Conservation (phyloP, 30 jellyfish, hydroid and myxozoan species). For the Sanderia malayensis region DNA sequence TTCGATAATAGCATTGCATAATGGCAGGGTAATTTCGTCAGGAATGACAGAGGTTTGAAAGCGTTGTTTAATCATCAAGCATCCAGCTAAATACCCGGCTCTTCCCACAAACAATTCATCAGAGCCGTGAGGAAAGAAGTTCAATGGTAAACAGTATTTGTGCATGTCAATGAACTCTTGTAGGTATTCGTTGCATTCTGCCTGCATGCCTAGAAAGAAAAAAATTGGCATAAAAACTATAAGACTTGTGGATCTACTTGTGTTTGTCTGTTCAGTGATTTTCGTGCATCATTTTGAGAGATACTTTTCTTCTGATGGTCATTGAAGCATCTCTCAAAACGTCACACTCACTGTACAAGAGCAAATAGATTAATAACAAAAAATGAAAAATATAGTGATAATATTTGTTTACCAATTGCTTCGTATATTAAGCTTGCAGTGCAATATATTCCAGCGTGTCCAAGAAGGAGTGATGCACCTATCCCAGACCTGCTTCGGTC, state of each 20-base stretch:
- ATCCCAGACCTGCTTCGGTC: slow-evolving; percentile 84
- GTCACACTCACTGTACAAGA: no score
- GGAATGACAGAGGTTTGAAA: slow-evolving; percentile 60
- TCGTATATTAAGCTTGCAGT: slow-evolving; percentile 81
- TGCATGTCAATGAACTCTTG: slow-evolving; percentile 77
- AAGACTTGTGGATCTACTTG: no score
- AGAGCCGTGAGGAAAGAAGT: slow-evolving; percentile 85
- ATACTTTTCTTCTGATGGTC: no score
- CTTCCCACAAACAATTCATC: slow-evolving; percentile 97
- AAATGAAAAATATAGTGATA: no score
- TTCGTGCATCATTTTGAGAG: no score
- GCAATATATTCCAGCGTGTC: slow-evolving; percentile 96
- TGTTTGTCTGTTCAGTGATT: background rate
- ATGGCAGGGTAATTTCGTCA: slow-evolving; percentile 64
- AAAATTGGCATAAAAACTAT: no score
- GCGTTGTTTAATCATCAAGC: slow-evolving; percentile 67
- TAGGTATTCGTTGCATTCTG: slow-evolving; percentile 69
- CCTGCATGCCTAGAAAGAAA: slow-evolving; percentile 79
- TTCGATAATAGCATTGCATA: slow-evolving; percentile 82
- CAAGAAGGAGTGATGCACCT: slow-evolving; percentile 93
- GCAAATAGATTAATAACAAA: no score
- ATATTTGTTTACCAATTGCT: slow-evolving; percentile 69
- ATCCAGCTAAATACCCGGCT: slow-evolving; percentile 96
- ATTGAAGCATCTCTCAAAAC: no score
- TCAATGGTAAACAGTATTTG: slow-evolving; percentile 60